phyloP scores from a whole-genome alignment of 2,113 vertebrate species.

The Mungos mungo region DNA sequence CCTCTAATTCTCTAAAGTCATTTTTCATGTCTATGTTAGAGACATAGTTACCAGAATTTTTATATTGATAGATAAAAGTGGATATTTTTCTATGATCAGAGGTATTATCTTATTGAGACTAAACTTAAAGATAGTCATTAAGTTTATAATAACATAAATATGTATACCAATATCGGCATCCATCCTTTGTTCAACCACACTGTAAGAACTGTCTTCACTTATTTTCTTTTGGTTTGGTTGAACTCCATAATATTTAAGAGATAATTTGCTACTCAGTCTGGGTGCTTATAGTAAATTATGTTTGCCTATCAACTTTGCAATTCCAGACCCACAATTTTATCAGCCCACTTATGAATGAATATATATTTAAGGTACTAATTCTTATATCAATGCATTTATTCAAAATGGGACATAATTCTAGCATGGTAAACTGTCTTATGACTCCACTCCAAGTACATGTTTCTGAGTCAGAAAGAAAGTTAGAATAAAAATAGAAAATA shows the following conservation, averaged over 20 bases:
- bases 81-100: not conserved
- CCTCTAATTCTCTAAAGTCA: not conserved
- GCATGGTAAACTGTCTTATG: not conserved
- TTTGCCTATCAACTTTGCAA: not conserved
- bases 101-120: not conserved
- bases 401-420: not conserved
- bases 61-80: not conserved
- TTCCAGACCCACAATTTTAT: not conserved
- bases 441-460: not conserved
- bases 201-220: not conserved
- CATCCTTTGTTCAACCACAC: not conserved
- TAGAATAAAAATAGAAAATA: not conserved
- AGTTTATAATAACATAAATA: not conserved
- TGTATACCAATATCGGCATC: not conserved
- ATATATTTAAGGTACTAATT: not conserved
- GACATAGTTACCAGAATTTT: not conserved
- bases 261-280: not conserved
- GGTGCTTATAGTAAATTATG: not conserved
- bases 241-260: not conserved
- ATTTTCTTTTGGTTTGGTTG: not conserved
- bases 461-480: not conserved
- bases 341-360: not conserved
- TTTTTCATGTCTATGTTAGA: not conserved
- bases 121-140: not conserved
- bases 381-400: not conserved